Conservation (phyloP, 2,113 vertebrate species). For the Colinus virginianus region DNA sequence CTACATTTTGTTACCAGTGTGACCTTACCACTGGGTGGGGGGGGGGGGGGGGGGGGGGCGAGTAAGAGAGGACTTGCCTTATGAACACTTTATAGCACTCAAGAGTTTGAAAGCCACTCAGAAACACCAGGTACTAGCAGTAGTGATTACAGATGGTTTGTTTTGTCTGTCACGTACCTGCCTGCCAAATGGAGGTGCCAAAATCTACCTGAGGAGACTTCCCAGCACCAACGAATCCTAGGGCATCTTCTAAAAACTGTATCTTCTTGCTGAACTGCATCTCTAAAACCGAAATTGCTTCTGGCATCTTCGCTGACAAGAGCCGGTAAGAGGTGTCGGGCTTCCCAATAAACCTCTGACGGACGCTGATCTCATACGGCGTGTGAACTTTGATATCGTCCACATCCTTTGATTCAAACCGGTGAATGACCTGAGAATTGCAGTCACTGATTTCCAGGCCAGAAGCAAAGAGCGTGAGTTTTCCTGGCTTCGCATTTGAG, state of each 20-base stretch:
- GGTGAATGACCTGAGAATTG: conserved; percentile 80
- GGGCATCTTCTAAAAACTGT: conserved; percentile 80
- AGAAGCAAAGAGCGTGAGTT: conserved; percentile 81
- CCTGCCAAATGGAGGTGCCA: conserved; percentile 72
- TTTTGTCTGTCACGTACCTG: conserved; percentile 76
- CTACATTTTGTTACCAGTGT: accelerated
- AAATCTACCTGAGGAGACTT: conserved; percentile 72
- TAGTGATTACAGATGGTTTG: background rate
- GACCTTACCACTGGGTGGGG: accelerated
- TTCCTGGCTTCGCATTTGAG: conserved; percentile 82
- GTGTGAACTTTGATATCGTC: conserved; percentile 88
- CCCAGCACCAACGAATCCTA: conserved; percentile 70
- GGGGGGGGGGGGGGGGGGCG: too few species aligned
- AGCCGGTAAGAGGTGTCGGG: conserved; percentile 86
- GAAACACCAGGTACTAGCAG: background rate
- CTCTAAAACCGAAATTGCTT: conserved; percentile 83
- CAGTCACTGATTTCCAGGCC: conserved; percentile 86
- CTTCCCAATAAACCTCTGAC: conserved; percentile 90
- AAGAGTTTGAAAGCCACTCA: background rate
- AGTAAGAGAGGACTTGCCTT: accelerated
- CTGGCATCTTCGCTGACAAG: conserved; percentile 90
- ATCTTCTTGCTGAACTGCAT: conserved; percentile 89
- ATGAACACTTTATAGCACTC: accelerated
- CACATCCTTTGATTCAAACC: conserved; percentile 85
- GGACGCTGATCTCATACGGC: conserved; percentile 88